Percentiles rank a stretch among this genome's conserved stretches.
These are phyloP conservation scores for Plebejus argus DNA, from an alignment of 2,888 invertebrate genomes.

Conservation along the genomic window DNA sequence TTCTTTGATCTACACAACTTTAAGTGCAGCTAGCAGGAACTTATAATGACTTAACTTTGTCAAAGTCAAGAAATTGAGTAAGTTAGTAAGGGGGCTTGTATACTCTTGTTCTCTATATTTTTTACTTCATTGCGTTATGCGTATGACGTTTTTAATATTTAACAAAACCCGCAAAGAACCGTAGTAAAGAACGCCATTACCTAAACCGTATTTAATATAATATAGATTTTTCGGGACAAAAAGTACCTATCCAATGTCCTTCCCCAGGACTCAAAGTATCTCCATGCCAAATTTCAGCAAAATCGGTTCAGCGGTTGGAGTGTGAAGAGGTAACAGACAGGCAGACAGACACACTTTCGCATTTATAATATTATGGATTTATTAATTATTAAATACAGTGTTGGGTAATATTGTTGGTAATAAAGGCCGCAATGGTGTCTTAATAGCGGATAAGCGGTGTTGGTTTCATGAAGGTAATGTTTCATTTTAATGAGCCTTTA, in stretches of 20 bases:
- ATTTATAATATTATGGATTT: no score
- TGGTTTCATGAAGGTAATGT: conserved; percentile 2
- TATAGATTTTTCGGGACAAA: no score
- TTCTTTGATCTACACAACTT: conserved; percentile 12
- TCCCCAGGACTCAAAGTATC: no score
- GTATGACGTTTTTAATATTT: background rate
- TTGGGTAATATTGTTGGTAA: conserved; percentile 4
- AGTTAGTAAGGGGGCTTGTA: background rate
- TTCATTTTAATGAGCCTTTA: conserved; percentile 18
- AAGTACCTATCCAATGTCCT: no score
- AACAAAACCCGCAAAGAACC: background rate
- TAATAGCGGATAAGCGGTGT: conserved; percentile 12
- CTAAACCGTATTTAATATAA: background rate
- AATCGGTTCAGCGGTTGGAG: no score
- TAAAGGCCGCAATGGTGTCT: background rate
- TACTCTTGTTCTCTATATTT: no score
- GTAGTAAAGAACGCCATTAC: background rate
- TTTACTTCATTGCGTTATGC: background rate
- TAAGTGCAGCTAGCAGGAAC: conserved; percentile 11
- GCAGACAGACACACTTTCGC: no score
- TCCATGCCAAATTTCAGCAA: no score
- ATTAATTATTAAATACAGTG: conserved; percentile 13
- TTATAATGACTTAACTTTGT: conserved; percentile 11
- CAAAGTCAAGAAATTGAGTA: background rate
- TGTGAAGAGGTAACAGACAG: no score